phyloP scores from a whole-genome alignment of 1,140 invertebrate species.

The Anagrus nilaparvatae region DNA sequence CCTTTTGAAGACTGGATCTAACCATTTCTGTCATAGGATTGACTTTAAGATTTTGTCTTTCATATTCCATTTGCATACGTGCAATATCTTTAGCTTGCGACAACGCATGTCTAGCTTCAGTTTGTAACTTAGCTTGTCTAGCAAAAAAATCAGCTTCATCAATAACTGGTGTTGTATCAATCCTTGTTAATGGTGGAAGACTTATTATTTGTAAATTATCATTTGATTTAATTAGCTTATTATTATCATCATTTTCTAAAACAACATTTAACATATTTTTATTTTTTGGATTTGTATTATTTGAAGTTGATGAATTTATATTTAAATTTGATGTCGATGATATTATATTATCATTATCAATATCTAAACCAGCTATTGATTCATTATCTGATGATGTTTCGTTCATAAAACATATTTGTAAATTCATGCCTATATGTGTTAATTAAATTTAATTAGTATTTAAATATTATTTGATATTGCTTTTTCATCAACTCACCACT shows the following conservation, averaged over 20 bases:
- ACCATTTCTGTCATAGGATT: conserved; percentile 81
- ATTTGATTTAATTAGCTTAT: no score
- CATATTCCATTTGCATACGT: conserved; percentile 86
- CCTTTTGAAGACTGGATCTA: conserved; percentile 62
- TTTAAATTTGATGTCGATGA: no score
- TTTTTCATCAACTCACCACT: conserved; percentile 61
- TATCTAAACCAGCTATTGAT: conserved; percentile 60
- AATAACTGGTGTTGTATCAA: conserved; percentile 32
- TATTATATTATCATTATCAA: no score
- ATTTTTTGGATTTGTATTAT: no score
- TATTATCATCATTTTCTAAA: no score
- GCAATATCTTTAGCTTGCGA: conserved; percentile 88
- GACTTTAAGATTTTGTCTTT: conserved; percentile 67
- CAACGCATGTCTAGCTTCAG: conserved; percentile 79
- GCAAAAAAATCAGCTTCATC: conserved; percentile 66
- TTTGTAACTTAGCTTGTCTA: conserved; percentile 73
- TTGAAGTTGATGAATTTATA: no score
- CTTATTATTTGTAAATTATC: no score
- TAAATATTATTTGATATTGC: no score
- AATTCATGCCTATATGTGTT: conserved; percentile 81
- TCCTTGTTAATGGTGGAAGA: conserved; percentile 33
- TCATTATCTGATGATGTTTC: conserved; percentile 78
- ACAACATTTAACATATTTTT: no score
- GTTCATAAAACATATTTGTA: conserved; percentile 94
- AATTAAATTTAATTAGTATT: no score